Evolutionary conservation across 1,140 invertebrate species (phyloP).

Genomic region (Nephotettix cincticeps): DNA sequence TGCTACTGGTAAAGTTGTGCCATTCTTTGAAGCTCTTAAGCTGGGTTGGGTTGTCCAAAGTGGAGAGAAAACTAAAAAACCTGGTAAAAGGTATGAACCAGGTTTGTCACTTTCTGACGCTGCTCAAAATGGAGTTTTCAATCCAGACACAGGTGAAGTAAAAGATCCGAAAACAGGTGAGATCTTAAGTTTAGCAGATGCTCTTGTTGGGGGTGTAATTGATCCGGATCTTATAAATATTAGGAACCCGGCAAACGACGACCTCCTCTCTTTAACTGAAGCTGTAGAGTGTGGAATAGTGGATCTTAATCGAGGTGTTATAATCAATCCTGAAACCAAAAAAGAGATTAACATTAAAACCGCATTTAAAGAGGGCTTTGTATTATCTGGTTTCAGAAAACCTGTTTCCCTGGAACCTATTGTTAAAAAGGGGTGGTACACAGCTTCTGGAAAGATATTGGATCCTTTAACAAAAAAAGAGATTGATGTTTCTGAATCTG

Average conservation of each 20-base stretch:
- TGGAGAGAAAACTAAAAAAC: constrained; percentile 39
- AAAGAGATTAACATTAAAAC: constrained; percentile 65
- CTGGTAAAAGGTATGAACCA: constrained; percentile 35
- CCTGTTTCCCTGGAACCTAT: constrained; percentile 76
- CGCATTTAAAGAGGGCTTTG: constrained; percentile 68
- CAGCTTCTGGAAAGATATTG: constrained; percentile 65
- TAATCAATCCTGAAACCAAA: constrained; percentile 66
- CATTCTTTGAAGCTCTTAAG: constrained; percentile 82
- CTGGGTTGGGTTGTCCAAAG: constrained; percentile 62
- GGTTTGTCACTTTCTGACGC: constrained; percentile 63
- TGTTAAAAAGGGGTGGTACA: constrained; percentile 69
- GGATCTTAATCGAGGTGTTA: constrained; percentile 68
- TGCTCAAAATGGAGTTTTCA: constrained; percentile 62
- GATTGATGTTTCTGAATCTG: constrained; percentile 70
- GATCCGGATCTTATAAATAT: constrained; percentile 72
- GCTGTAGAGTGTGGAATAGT: constrained; percentile 75
- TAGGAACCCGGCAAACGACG: constrained; percentile 66
- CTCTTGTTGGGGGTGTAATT: constrained; percentile 69
- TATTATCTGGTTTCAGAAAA: constrained; percentile 63
- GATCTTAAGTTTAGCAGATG: constrained; percentile 63
- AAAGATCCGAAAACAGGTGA: constrained; percentile 61
- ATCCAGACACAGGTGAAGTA: constrained; percentile 57
- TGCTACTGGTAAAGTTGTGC: constrained; percentile 73
- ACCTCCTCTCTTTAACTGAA: constrained; percentile 68
- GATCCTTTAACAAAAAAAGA: constrained; percentile 69